Evolutionary conservation across 1,140 invertebrate species (phyloP).

Genomic region (Ips nitidus): DNA sequence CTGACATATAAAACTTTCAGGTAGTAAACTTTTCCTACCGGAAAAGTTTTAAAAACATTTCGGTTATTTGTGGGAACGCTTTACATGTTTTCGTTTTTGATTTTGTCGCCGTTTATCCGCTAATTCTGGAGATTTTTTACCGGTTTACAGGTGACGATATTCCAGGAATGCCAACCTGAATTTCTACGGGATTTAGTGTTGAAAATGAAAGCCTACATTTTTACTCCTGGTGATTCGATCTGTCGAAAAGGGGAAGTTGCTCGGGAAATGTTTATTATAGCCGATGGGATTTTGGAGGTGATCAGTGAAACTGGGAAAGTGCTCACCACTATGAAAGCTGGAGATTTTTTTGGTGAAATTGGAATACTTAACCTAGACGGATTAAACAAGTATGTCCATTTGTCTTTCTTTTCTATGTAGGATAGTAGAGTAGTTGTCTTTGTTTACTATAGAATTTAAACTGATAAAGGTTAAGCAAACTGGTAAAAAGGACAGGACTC

Average conservation of each 20-base stretch:
- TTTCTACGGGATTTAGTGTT: slow-evolving; percentile 95
- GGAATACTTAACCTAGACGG: slow-evolving; percentile 95
- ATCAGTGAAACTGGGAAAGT: slow-evolving; percentile 92
- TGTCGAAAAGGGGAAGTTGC: slow-evolving; percentile 84
- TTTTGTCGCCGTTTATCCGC: neutral
- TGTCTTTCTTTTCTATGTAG: neutral
- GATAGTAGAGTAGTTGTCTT: too few relatives aligned
- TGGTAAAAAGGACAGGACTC: too few relatives aligned
- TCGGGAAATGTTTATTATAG: slow-evolving; percentile 97
- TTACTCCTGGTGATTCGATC: slow-evolving; percentile 94
- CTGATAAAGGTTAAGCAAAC: too few relatives aligned
- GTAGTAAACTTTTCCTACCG: neutral
- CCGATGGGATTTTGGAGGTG: slow-evolving; percentile 94
- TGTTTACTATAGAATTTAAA: too few relatives aligned
- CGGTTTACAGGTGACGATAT: slow-evolving; percentile 69
- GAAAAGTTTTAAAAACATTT: neutral
- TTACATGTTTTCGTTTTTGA: neutral
- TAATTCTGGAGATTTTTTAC: neutral
- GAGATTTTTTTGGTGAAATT: slow-evolving; percentile 98
- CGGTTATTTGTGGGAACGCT: slow-evolving; percentile 1
- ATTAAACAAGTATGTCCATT: slow-evolving; percentile 81
- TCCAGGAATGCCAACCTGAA: slow-evolving; percentile 96
- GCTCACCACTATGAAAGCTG: slow-evolving; percentile 93
- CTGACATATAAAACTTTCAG: neutral
- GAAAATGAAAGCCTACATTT: slow-evolving; percentile 98